Conservation (phyloP, 1,140 invertebrate genomes). For the Cecropterus lyciades region DNA sequence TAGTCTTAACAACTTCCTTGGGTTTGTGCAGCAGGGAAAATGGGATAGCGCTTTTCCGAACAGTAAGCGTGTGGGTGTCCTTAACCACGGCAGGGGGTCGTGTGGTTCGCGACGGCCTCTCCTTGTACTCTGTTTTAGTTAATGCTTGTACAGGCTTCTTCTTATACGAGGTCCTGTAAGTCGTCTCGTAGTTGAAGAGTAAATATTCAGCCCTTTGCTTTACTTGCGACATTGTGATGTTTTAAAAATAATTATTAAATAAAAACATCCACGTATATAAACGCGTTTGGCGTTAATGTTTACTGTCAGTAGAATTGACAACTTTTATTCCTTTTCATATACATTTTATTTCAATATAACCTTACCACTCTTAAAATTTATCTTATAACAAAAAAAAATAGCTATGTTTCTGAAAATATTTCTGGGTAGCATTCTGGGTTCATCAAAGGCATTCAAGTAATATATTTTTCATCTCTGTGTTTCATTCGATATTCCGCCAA, state of each 20-base stretch:
- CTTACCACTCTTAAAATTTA: too few relatives aligned
- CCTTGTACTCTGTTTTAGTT: conserved; percentile 43
- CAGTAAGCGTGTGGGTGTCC: conserved; percentile 50
- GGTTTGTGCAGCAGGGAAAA: conserved; percentile 51
- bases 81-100: conserved; percentile 35
- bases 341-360: too few relatives aligned
- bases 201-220: conserved; percentile 46
- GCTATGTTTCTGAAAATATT: too few relatives aligned
- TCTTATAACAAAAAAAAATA: too few relatives aligned
- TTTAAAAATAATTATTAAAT: neutral
- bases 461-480: too few relatives aligned
- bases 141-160: conserved; percentile 40
- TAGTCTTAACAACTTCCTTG: conserved; percentile 49
- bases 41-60: conserved; percentile 44
- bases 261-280: too few relatives aligned
- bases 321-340: too few relatives aligned
- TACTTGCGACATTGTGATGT: conserved; percentile 38
- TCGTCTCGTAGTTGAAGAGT: conserved; percentile 58
- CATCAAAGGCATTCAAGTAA: too few relatives aligned
- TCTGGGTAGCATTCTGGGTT: too few relatives aligned
- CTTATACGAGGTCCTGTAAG: conserved; percentile 51
- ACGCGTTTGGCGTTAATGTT: too few relatives aligned
- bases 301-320: too few relatives aligned
- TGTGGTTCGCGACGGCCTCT: conserved; percentile 19
- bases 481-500: too few relatives aligned